A percentile compares a stretch with the other conserved stretches of the same genome.
phyloP scores from a whole-genome alignment of 37 sponge, comb jelly and placozoan species.

The Ephydatia muelleri region DNA sequence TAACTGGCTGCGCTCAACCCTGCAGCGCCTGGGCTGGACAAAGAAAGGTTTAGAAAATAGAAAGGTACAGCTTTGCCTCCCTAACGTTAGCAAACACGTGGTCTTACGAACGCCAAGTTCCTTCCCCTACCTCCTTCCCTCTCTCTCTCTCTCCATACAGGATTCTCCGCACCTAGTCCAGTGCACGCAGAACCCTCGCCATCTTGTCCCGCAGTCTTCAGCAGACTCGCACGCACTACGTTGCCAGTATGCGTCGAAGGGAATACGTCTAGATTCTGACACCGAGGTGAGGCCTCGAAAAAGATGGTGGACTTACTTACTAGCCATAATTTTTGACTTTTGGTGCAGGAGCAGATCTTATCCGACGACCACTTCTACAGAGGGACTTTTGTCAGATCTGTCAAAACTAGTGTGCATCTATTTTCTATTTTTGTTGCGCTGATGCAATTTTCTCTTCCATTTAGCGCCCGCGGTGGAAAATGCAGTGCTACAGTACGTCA shows the following conservation, averaged over 20 bases:
- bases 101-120: not conserved
- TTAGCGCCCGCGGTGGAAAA: not conserved
- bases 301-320: not conserved
- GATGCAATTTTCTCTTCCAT: not conserved
- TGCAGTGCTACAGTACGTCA: not conserved
- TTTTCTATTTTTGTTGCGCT: not conserved
- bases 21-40: conserved; percentile 50
- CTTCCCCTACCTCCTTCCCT: not conserved
- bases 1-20: conserved; percentile 28
- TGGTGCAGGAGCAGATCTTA: not conserved
- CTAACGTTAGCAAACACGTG: not conserved
- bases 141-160: not conserved
- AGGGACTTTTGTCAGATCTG: not conserved
- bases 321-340: not conserved
- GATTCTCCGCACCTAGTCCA: conserved; percentile 15
- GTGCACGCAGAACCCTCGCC: conserved; percentile 52
- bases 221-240: conserved; percentile 24
- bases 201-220: conserved; percentile 28
- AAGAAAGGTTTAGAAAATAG: not conserved
- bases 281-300: not conserved
- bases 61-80: not conserved
- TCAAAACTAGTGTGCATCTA: not conserved
- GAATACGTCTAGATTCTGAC: not conserved
- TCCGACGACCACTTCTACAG: not conserved
- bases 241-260: conserved; percentile 33